phyloP scores from a whole-genome alignment of 2,888 invertebrate species.

The Coelinius sp. region DNA sequence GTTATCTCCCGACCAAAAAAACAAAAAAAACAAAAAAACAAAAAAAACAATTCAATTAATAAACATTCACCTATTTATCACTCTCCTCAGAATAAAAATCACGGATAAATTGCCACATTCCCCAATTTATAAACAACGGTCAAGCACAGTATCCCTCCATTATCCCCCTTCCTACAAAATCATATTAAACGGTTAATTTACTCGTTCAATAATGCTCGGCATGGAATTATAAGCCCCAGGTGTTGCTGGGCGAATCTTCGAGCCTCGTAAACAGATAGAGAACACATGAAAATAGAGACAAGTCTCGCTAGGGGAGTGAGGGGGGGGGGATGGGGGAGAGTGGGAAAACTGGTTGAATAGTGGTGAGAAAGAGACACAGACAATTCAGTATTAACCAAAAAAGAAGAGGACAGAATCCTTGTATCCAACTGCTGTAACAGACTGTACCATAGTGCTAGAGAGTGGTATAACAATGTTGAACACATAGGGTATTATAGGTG shows the following conservation, averaged over 20 bases:
- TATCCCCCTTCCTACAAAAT: constrained; percentile 35
- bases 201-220: constrained; percentile 58
- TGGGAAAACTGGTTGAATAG: not conserved
- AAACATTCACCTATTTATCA: no score
- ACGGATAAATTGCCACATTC: not conserved
- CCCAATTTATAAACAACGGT: constrained; percentile 26
- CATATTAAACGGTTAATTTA: constrained; percentile 63
- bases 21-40: no score
- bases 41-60: no score
- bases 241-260: constrained; percentile 62
- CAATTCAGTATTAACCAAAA: not conserved
- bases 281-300: constrained; percentile 25
- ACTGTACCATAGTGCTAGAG: not conserved
- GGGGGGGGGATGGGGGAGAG: not conserved
- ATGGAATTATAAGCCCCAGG: constrained; percentile 63
- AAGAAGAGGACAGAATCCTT: not conserved
- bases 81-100: no score
- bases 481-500: constrained; percentile 17
- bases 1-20: no score
- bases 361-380: not conserved
- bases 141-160: not conserved
- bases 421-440: not conserved
- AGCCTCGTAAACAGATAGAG: constrained; percentile 58
- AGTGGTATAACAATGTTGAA: constrained; percentile 30
- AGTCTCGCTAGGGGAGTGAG: not conserved